Evolutionary conservation across 2,888 invertebrate species (phyloP).

Genomic region (Cantharis lateralis): DNA sequence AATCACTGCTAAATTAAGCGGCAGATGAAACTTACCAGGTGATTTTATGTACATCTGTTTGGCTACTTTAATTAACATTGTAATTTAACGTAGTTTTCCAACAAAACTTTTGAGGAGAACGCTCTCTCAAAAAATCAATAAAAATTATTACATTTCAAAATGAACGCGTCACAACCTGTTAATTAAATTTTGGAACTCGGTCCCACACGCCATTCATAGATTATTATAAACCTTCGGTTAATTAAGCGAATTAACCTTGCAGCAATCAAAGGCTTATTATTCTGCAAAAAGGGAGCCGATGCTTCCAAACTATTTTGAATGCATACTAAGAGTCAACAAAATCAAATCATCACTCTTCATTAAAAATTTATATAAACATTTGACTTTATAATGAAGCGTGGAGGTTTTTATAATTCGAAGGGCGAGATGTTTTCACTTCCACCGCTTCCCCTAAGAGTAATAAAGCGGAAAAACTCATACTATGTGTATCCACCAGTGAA

Average conservation of each 20-base stretch:
- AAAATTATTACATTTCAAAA: not conserved
- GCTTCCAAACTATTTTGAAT: constrained; percentile 34
- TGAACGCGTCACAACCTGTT: not conserved
- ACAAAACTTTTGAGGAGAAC: too few species aligned
- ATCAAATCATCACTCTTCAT: constrained; percentile 57
- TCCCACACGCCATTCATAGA: not conserved
- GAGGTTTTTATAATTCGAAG: constrained; percentile 43
- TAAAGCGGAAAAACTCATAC: constrained; percentile 22
- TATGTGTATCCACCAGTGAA: not conserved
- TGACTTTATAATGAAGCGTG: constrained; percentile 55
- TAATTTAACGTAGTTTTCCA: too few species aligned
- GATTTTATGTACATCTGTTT: constrained; percentile 29
- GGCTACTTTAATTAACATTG: constrained; percentile 3
- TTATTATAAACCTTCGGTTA: not conserved
- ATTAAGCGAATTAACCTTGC: not conserved
- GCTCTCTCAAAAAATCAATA: too few species aligned
- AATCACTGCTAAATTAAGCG: constrained; percentile 45
- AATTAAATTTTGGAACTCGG: not conserved
- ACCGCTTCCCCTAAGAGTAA: constrained; percentile 25
- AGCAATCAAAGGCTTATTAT: not conserved
- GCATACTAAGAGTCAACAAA: constrained; percentile 42
- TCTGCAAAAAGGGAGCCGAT: too few species aligned
- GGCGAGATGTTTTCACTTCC: constrained; percentile 40
- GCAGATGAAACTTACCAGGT: constrained; percentile 46
- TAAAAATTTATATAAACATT: constrained; percentile 56